Base-by-base conservation (phyloP, 2,113 vertebrate species). In the Tympanuchus pallidicinctus region DNA sequence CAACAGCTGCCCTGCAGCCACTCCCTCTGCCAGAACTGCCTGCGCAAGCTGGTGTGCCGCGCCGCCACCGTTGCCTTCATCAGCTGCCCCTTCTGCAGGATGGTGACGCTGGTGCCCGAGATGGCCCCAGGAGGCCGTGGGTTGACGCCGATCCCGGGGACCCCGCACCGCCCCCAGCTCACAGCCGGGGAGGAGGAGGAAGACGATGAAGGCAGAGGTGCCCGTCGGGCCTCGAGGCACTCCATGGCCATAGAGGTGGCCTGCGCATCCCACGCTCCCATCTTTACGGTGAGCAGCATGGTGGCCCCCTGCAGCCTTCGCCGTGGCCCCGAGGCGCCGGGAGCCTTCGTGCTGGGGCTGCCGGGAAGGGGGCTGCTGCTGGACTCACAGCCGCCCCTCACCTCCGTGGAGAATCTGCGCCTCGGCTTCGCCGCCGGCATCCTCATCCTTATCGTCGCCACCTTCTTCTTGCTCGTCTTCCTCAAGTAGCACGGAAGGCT, bases 391-490 rank as follows among this genome's bases (percentile, higher is more conserved):
- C 67, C 89, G 2, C 93, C 92, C 12, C 47, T 73, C 8, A 42
- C 95, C 47, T 97, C 96, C 16, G 72, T 97, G 78, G 96, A 97
- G 92, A 97, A 95, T 66, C 80, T 97, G 56, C 95, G 96, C 45
- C 95, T 97, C 1, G 95, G 95, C 89, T 96, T 97, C 10, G 97
- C 97, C 3, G 86, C 95, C 36, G 92, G 94, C 77, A 94, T 97
- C 69, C 93, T 97, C 57, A 3, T 97, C 47, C 94, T 96, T 74
- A 96, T 97, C 27, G 84, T 96, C 64, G 97, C 92, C 22, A 84
- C 96, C 56, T 97, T 97, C 91, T 96, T 97, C 60, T 66, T 96
- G 25, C 92, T 97, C 17, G 86, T 97, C 56, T 97, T 97, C 92
- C 95, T 97, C 78, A 97, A 97, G 85, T 96, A 97, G 90, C 67